Conservation (phyloP, 1,140 invertebrate genomes). For the Leptinotarsa lineolata region DNA sequence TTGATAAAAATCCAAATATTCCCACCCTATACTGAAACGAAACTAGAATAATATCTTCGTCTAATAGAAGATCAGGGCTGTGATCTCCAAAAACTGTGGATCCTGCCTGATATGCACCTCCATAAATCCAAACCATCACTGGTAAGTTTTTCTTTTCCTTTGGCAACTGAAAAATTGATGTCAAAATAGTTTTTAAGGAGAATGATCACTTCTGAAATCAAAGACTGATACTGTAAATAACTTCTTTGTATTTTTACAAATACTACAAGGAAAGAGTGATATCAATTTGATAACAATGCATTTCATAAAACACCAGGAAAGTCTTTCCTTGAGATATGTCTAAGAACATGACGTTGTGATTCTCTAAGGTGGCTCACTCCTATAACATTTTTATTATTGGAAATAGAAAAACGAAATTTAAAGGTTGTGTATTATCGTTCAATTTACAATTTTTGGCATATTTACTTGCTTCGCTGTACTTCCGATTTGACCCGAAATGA, state of each 20-base stretch:
- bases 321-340: no score
- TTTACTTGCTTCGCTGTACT: no score
- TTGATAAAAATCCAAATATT: constrained; percentile 58
- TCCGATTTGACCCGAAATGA: no score
- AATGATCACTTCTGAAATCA: neutral
- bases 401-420: no score
- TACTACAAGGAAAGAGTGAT: neutral
- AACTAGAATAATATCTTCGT: constrained; percentile 69
- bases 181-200: constrained; percentile 15
- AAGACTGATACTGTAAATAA: neutral
- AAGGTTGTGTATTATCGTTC: no score
- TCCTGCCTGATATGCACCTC: constrained; percentile 70
- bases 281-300: neutral
- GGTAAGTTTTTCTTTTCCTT: constrained; percentile 29
- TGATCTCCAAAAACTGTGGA: constrained; percentile 64
- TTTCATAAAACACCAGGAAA: no score
- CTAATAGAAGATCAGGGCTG: constrained; percentile 68
- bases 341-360: no score
- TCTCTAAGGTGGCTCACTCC: no score
- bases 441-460: no score
- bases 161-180: constrained; percentile 10
- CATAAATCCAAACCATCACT: constrained; percentile 70
- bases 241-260: neutral
- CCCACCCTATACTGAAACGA: constrained; percentile 74
- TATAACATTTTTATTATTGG: no score